Percentiles rank a stretch among this genome's conserved stretches.
Conservation (phyloP, 2,888 invertebrate genomes). For the Andrena praecox region DNA sequence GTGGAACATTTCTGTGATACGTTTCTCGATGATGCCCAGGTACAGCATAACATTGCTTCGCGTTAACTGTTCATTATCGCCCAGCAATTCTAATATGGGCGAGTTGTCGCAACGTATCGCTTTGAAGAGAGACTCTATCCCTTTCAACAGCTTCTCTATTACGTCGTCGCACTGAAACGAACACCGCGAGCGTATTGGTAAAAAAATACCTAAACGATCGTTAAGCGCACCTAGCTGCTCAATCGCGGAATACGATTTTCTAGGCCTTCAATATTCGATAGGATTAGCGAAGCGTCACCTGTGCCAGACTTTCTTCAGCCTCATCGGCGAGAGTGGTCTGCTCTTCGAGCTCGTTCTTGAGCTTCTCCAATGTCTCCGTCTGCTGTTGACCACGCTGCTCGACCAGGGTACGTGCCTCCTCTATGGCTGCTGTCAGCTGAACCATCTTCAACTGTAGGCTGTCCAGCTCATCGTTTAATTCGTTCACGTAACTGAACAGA, state of each 20-base stretch:
- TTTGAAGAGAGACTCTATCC: conserved; percentile 86
- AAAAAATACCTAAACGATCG: background rate
- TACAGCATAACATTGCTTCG: conserved; percentile 92
- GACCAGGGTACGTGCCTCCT: conserved; percentile 87
- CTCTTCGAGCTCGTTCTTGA: conserved; percentile 86
- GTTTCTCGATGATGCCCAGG: conserved; percentile 92
- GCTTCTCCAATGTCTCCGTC: conserved; percentile 87
- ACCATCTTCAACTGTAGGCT: conserved; percentile 89
- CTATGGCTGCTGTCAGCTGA: conserved; percentile 88
- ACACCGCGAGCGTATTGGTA: background rate
- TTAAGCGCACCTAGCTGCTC: background rate
- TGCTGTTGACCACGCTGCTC: conserved; percentile 87
- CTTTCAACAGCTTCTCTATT: conserved; percentile 84
- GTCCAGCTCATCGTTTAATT: conserved; percentile 94
- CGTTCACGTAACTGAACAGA: conserved; percentile 95
- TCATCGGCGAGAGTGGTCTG: conserved; percentile 82
- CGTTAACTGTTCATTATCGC: conserved; percentile 90
- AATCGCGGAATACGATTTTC: background rate
- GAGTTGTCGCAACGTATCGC: conserved; percentile 91
- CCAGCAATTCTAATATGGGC: conserved; percentile 90
- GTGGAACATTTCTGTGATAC: conserved; percentile 89
- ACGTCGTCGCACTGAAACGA: conserved; percentile 80
- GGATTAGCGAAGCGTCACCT: conserved; percentile 68
- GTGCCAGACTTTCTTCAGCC: conserved; percentile 83
- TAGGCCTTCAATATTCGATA: conserved; percentile 28